Conservation (phyloP, 2,888 invertebrate species). For the Catocala sponsa region DNA sequence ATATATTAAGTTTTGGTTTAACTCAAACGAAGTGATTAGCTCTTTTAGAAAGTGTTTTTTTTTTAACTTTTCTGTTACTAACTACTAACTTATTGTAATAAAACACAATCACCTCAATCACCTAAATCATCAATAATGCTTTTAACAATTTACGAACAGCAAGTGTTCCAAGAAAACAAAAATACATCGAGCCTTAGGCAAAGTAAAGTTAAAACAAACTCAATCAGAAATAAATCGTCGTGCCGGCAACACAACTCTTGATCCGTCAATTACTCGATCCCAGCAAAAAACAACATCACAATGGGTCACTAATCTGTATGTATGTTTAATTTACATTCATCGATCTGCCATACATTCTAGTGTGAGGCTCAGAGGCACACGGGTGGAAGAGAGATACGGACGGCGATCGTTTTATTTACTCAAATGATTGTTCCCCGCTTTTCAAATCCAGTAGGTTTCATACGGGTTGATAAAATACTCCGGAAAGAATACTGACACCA, state of each 20-base stretch:
- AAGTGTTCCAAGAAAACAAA: too few species aligned
- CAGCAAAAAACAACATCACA: neutral
- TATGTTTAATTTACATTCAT: slow-evolving; percentile 3
- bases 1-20: too few species aligned
- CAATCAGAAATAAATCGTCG: too few species aligned
- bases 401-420: slow-evolving; percentile 67
- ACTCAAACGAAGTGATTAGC: too few species aligned
- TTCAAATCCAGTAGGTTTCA: slow-evolving; percentile 66
- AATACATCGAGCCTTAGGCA: too few species aligned
- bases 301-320: neutral
- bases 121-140: too few species aligned
- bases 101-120: too few species aligned
- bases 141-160: too few species aligned
- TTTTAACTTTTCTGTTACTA: too few species aligned
- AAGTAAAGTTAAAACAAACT: too few species aligned
- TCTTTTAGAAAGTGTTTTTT: too few species aligned
- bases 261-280: neutral
- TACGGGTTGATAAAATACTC: slow-evolving; percentile 72
- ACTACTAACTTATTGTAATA: too few species aligned
- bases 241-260: neutral
- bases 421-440: slow-evolving; percentile 69
- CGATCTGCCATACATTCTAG: slow-evolving; percentile 52
- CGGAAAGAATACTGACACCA: slow-evolving; percentile 40
- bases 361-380: slow-evolving; percentile 50
- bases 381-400: slow-evolving; percentile 68